Evolutionary conservation across 1,140 invertebrate species (phyloP), one percentile per base, ranked within the genome.

Genomic region (Meteorus sp.): DNA sequence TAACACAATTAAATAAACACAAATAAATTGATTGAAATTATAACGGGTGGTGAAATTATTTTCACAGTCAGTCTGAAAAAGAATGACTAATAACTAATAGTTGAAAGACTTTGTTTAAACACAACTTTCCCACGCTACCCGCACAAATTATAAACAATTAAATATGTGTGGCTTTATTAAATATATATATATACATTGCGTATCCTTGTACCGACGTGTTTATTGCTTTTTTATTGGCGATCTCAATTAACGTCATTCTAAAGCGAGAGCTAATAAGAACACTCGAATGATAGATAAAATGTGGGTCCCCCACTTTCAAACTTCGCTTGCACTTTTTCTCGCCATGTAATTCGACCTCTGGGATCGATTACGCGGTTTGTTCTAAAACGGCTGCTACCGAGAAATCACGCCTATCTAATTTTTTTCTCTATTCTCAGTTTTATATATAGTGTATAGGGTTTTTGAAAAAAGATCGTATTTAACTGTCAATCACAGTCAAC

Each of bases 141-240:
- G 31, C 41, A 39, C 20, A 39, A 39, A 53, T 53, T 53, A 53
- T 29, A 5, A 59, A 44, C 43, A 41, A 52, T 20, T 59, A 52
- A 20, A 35, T 20, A 33, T 41, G 17, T 60, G n/a, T n/a, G n/a
- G n/a, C n/a, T n/a, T n/a, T n/a, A n/a, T n/a, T n/a, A n/a, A n/a
- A n/a, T n/a, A n/a, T 37, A 20, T 43, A 17, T n/a, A 54, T 47
- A 37, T 35, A 9, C 29, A 51, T 48, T 54, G 33, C 58, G 37
- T 60, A 60, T 54, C 43, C 58, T 60, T 33, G n/a, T 2, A 13
- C 39, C 45, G 51, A 60, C 51, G 44, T 54, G 58, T 47, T 60
- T 60, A 60, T 54, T 52, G 52, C 25, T 22, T 47, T 54, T 39
- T 60, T 41, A 45, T 54, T 60, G 11, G 37, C 20, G 23, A 33